A percentile compares a stretch with the other conserved stretches of the same genome.
phyloP scores from a whole-genome alignment of 2,888 invertebrate genomes.

The Dasysyrphus tricinctus region DNA sequence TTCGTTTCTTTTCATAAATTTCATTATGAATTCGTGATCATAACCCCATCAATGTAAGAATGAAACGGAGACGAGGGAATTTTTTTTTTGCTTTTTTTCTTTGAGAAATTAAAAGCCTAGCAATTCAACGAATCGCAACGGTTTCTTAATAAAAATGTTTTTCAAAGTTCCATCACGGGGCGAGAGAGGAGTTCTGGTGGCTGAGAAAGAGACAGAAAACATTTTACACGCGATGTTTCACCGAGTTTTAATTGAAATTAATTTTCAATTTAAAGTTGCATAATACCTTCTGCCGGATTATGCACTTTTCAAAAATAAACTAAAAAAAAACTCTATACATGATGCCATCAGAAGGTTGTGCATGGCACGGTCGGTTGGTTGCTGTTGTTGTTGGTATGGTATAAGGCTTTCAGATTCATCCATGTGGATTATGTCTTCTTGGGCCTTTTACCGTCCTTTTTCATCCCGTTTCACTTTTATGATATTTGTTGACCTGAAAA shows the following conservation, averaged over 20 bases:
- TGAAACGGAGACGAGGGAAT: not conserved
- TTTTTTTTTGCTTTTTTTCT: not conserved
- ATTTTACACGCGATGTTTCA: slow-evolving; percentile 67
- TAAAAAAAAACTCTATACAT: not conserved
- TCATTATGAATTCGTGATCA: slow-evolving; percentile 72
- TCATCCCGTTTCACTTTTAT: slow-evolving; percentile 64
- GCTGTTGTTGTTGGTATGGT: not conserved
- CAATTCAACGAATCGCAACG: slow-evolving; percentile 62
- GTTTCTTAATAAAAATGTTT: slow-evolving; percentile 54
- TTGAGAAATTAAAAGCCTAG: slow-evolving; percentile 48
- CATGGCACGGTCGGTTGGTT: slow-evolving; percentile 17
- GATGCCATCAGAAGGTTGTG: slow-evolving; percentile 29
- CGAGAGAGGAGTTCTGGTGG: not conserved
- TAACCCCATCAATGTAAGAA: slow-evolving; percentile 29
- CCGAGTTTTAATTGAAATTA: slow-evolving; percentile 72
- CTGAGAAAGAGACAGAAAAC: slow-evolving; percentile 17
- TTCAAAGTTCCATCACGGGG: slow-evolving; percentile 8
- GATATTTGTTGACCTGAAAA: slow-evolving; percentile 52
- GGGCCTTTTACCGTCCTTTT: slow-evolving; percentile 35
- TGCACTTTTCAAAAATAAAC: slow-evolving; percentile 5
- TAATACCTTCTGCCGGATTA: slow-evolving; percentile 45
- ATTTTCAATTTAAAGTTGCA: slow-evolving; percentile 72
- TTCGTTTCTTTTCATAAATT: slow-evolving; percentile 64
- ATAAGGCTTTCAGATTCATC: slow-evolving; percentile 10
- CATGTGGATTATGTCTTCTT: slow-evolving; percentile 35